phyloP scores from a whole-genome alignment of 2,113 vertebrate species.

The Saguinus imperator region DNA sequence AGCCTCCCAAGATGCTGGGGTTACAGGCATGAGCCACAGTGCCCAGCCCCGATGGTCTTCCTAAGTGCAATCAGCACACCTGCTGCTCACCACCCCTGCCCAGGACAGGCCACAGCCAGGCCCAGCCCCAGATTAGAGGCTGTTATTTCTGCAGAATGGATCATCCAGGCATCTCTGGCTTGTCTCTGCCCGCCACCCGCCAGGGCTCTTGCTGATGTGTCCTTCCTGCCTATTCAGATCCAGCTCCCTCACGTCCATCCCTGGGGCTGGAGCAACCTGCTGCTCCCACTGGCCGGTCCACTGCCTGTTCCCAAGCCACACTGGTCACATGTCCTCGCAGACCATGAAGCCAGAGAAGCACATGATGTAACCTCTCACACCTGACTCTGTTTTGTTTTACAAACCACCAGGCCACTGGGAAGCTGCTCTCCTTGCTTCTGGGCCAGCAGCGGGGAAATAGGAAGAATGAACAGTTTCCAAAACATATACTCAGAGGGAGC shows the following conservation, averaged over 20 bases:
- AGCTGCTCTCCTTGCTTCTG: background rate
- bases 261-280: accelerated
- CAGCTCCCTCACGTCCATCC: background rate
- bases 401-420: background rate
- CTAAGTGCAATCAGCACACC: background rate
- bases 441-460: background rate
- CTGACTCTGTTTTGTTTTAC: background rate
- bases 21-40: no score
- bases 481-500: background rate
- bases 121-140: background rate
- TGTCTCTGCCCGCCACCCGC: no score
- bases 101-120: background rate
- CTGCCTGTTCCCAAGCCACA: accelerated
- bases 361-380: accelerated
- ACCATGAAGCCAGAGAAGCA: background rate
- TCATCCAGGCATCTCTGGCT: background rate
- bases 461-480: background rate
- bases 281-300: accelerated
- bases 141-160: background rate
- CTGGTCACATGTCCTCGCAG: background rate
- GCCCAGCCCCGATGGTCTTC: background rate
- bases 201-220: background rate
- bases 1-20: no score
- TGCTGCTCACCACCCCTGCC: background rate
- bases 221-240: background rate